These are phyloP conservation scores for Hemiprocne comata DNA, from an alignment of 2,113 vertebrate genomes.

Conservation along the genomic window DNA sequence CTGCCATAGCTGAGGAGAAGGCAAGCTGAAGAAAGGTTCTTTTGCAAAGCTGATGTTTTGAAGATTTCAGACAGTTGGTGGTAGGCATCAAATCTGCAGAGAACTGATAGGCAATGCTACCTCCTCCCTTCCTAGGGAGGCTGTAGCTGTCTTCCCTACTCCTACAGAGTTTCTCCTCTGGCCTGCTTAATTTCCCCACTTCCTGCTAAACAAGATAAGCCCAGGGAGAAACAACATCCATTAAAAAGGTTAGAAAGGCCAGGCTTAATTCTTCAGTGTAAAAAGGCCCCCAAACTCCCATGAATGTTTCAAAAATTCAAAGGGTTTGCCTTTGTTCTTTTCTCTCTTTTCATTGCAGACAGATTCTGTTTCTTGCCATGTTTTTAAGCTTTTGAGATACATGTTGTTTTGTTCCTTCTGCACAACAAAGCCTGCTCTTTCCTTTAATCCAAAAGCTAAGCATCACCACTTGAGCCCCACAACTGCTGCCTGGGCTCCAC, in stretches of 20 bases:
- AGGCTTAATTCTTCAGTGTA: not conserved
- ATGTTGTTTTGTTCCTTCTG: not conserved
- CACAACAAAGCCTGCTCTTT: not conserved
- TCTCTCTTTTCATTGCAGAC: not conserved
- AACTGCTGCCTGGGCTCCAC: not conserved
- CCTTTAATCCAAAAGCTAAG: not conserved
- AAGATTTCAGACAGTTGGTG: not conserved
- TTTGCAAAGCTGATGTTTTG: not conserved
- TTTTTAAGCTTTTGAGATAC: not conserved
- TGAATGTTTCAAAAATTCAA: not conserved
- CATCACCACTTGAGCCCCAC: not conserved
- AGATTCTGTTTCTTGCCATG: not conserved
- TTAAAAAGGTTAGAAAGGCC: not conserved
- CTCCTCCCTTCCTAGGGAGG: not conserved
- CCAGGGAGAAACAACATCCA: not conserved
- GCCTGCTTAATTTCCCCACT: not conserved
- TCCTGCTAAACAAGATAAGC: constrained; percentile 26
- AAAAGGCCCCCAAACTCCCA: not conserved
- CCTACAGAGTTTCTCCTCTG: not conserved
- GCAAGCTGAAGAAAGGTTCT: not conserved
- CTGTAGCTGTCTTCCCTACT: not conserved
- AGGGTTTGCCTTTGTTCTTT: not conserved
- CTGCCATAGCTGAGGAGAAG: not conserved
- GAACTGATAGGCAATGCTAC: not conserved
- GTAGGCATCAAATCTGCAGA: not conserved